Evolutionary conservation across 2,113 vertebrate genomes (phyloP), one percentile per base, ranked within the genome.

Genomic region (Abramis brama): DNA sequence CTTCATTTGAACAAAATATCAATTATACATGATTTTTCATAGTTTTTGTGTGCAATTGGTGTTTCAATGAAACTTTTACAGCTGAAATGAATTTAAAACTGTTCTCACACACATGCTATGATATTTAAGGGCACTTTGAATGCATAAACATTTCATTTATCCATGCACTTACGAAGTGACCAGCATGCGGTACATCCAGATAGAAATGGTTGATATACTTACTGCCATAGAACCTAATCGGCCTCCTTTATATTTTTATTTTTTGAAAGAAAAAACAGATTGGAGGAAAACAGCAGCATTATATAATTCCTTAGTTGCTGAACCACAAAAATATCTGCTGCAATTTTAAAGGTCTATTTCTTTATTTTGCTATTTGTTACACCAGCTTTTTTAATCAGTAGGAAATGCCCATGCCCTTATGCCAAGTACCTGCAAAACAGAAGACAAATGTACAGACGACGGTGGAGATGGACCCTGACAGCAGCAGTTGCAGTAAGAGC

Each of bases 391-490:
- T 15, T 10, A 7, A 59, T 36, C 57, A 45, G 33, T 33, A 19
- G 5, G 23, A 45, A 64, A 80, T 11, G 5, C 33, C 33, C 23
- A 6, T 15, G 5, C 71, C 43, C 43, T 52, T 30, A 77, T 55
- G 82, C 21, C 50, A 47, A 13, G 89, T 90, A 99, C 98, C 98
- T 93, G 96, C 93, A n/a, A 94, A 82, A 90, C 97, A 96, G 88
- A 99, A 82, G 52, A 94, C 92, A 75, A 94, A 91, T 21, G 97
- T 93, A 33, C 86, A 93, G 36, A 94, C 83, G 86, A 99, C 90
- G 2, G 96, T 96, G 70, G 96, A 71, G 0, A 95, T 93, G 0
- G 97, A 98, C 13, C 97, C 97, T 0, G 96, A 96, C 91, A 91
- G 94, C 88, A 97, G 87, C 90, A 97, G 93, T 89, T 91, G 95